A percentile compares a stretch with the other conserved stretches of the same genome.
Conservation (phyloP, 2,113 vertebrate genomes). For the Spea bombifrons region DNA sequence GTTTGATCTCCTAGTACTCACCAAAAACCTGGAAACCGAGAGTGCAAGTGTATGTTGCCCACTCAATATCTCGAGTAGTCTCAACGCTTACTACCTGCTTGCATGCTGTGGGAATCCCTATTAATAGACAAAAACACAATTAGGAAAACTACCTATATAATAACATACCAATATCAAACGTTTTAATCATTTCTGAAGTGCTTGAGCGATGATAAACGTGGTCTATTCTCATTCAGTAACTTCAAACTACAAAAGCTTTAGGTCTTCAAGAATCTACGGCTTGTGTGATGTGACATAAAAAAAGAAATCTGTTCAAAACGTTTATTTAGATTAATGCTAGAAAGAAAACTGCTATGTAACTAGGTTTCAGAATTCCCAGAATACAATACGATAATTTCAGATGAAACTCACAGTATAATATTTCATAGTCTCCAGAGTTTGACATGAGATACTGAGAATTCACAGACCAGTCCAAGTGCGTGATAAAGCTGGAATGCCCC, state of each 20-base stretch:
- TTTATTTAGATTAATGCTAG: no score
- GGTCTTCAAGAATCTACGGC: no score
- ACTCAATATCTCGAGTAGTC: conserved; percentile 87
- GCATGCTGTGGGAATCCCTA: conserved; percentile 94
- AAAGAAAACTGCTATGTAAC: no score
- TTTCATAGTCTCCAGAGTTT: conserved; percentile 98
- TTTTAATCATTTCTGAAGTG: no score
- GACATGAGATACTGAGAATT: conserved; percentile 95
- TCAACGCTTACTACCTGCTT: conserved; percentile 97
- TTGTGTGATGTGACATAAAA: no score
- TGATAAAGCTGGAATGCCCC: conserved; percentile 99
- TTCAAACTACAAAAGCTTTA: no score
- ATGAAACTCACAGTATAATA: conserved; percentile 91
- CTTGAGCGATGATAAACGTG: no score
- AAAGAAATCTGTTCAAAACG: no score
- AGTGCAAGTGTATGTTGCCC: conserved; percentile 88
- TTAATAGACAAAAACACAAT: background rate
- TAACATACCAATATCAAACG: no score
- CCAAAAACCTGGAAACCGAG: conserved; percentile 95
- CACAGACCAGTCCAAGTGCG: conserved; percentile 94
- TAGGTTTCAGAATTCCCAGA: background rate
- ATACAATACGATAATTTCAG: no score
- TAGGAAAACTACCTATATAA: no score
- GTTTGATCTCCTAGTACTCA: conserved; percentile 56
- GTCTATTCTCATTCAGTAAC: no score